Base-by-base conservation (phyloP, 2,888 invertebrate genomes). In the Disparrhopalites patrizii region DNA sequence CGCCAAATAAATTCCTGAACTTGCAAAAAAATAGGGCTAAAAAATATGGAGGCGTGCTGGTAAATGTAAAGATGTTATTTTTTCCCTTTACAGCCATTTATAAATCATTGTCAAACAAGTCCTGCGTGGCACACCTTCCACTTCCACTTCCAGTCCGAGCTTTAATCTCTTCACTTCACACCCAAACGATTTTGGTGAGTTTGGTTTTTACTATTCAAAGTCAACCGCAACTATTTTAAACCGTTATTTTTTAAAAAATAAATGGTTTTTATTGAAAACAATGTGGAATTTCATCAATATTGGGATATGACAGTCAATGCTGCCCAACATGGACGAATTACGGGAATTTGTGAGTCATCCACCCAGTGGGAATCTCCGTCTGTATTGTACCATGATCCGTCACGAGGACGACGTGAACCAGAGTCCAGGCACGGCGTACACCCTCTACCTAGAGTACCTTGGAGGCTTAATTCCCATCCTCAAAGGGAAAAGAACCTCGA, bases 341-440 rank as follows among this genome's bases (percentile, higher is more conserved):
- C 86, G 96, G 65, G 90, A 91, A 71, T 97, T 97, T 82, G 96
- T 97, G 36, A 93, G 94, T 51, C 87, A 91, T 60, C 93, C 98
- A 15, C 95, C 95, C 1, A 83, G 86, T 27, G 86, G 87, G 69
- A 87, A 87, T 63, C 91, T 90, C 65, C 87, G 98, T 5, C 84
- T 97, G 66, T 95, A 97, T 81, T 99, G 99, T 82, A 99, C 98
- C 62, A 97, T 99, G 91, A 87, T 97, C 68, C 85, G 95, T 0
- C 93, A 95, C 78, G 92, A 92, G 70, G 88, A 89, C 69, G 93
- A 93, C 76, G 87, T 87, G 3, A 74, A 68, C 63, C 73, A 72
- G 62, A 75, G 73, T 66, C 82, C 84, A 4, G 87, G 87, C 38
- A 90, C 89, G 33, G 91, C 90, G 74, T 93, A 92, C 78, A 92